A percentile compares a stretch with the other conserved stretches of the same genome.
Evolutionary conservation across 2,113 vertebrate genomes (phyloP).

Genomic region (Micronycteris hirsuta): DNA sequence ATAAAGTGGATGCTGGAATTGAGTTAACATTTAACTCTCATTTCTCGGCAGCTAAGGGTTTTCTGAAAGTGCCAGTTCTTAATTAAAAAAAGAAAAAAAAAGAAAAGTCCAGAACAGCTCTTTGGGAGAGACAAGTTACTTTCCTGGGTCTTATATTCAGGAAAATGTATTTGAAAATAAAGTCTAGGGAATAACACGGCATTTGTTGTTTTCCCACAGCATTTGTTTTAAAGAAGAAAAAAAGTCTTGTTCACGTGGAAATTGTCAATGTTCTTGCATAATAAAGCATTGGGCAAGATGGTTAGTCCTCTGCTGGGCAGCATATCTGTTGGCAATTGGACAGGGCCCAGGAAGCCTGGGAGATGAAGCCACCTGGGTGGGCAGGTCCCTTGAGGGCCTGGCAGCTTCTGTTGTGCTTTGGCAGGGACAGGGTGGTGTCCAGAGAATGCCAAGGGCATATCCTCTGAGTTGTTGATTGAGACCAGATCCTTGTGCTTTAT

Average conservation of each 20-base stretch:
- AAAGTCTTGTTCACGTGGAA: not conserved
- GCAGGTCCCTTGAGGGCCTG: not conserved
- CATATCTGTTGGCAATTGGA: not conserved
- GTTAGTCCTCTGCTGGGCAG: not conserved
- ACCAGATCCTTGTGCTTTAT: not conserved
- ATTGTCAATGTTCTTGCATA: not conserved
- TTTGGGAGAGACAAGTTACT: not conserved
- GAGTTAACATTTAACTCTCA: not conserved
- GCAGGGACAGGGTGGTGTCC: constrained; percentile 18
- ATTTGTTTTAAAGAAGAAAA: not conserved
- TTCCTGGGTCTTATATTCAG: not conserved
- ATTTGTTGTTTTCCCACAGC: not conserved
- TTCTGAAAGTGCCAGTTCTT: not conserved
- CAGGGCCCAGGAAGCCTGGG: not conserved
- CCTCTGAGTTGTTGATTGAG: not conserved
- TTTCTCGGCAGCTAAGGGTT: not conserved
- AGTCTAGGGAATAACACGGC: not conserved
- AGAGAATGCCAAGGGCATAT: not conserved
- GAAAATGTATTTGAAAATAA: not conserved
- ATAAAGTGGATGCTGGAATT: not conserved
- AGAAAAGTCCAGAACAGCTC: not conserved
- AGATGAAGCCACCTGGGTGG: not conserved
- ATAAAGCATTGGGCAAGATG: not conserved
- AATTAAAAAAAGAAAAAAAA: not conserved
- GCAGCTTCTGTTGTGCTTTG: not conserved